Base-by-base conservation (phyloP, 1,140 invertebrate genomes). In the Trichonephila clavata region DNA sequence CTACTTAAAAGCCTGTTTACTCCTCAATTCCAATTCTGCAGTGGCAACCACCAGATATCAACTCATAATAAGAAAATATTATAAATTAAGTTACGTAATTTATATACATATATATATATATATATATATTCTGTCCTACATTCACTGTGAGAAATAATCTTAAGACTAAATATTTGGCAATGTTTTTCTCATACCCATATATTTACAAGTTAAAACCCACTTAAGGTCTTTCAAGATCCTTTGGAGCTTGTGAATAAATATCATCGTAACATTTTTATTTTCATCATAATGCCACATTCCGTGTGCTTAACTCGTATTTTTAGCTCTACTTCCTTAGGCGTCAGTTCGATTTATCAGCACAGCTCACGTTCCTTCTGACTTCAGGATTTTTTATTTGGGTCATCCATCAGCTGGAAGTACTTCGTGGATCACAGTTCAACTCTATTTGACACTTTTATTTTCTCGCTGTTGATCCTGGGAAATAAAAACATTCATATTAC, bases 371-470 rank as follows among this genome's bases (percentile, higher is more conserved):
- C n/a, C 27, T 32, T 14, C 39, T 77, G 71, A 77, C 71, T 77
- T 77, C 71, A 16, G 71, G 71, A 13, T 77, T 83, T 83, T 83
- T 83, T 83, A 59, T 50, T 59, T 50, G 43, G 24, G 50, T 24
- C 81, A 83, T 83, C 81, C 50, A 83, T 83, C 81, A 83, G 50
- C 71, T 13, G 43, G 16, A 24, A 83, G 50, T 43, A 59, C 43
- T 83, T 83, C n/a, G 43, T 59, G 81, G 81, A 83, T 83, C 81
- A 59, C 81, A 83, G 81, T 83, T 83, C 81, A 83, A 83, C 57
- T 83, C 81, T 83, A 83, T 83, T 57, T 83, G 81, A 43, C 81
- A 57, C 81, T 83, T 83, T 83, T 57, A 59, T 83, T 83, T 83
- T 43, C 50, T 50, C 50, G 81, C 43, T 83, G 81, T 83, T 83